Conservation (phyloP, 2,797 vertebrate genomes). For the Chelmon rostratus region DNA sequence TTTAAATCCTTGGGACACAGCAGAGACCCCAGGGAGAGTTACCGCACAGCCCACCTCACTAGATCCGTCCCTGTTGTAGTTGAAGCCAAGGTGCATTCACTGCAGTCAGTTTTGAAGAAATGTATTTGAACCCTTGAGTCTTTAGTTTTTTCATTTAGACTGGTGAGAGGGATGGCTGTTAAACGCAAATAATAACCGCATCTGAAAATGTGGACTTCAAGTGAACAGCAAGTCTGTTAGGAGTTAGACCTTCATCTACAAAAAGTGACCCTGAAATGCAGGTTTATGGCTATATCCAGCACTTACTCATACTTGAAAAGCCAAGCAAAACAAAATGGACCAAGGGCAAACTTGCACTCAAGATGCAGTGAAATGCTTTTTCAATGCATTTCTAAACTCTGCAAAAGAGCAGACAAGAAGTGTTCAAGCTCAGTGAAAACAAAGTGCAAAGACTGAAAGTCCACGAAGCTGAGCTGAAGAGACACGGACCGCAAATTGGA, state of each 20-base stretch:
- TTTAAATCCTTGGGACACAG: conserved; percentile 10
- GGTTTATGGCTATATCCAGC: conserved; percentile 11
- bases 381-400: conserved; percentile 29
- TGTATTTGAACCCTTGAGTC: neutral
- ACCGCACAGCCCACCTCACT: neutral
- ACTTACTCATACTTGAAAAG: conserved; percentile 36
- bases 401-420: conserved; percentile 25
- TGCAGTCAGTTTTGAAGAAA: neutral
- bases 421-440: conserved; percentile 35
- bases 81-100: neutral
- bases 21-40: neutral
- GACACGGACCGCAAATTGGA: conserved; percentile 44
- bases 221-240: conserved; percentile 18
- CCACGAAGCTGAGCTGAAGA: conserved; percentile 43
- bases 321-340: conserved; percentile 45
- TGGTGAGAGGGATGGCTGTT: neutral
- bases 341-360: conserved; percentile 32
- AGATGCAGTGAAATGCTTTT: conserved; percentile 37
- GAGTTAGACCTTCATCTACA: conserved; percentile 17
- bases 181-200: neutral
- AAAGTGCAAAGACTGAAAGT: conserved; percentile 42
- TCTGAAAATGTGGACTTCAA: neutral
- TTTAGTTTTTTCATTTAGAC: conserved; percentile 7
- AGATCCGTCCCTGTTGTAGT: neutral
- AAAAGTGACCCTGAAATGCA: conserved; percentile 28